A percentile compares a stretch with the other conserved stretches of the same genome.
phyloP scores from a whole-genome alignment of 2,888 invertebrate genomes.

The Idaea dimidiata region DNA sequence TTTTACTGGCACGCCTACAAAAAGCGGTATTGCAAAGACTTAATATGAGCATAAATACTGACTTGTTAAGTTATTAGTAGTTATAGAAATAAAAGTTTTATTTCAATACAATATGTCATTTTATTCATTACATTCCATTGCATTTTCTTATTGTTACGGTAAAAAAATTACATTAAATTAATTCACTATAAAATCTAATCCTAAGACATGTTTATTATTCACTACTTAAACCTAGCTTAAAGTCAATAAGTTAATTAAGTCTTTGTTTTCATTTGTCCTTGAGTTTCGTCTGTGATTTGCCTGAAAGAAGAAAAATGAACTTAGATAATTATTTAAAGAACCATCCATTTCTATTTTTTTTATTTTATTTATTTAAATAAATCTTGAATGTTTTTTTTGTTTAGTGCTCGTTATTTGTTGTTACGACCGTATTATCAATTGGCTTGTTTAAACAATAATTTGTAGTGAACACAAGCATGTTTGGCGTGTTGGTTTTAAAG shows the following conservation, averaged over 20 bases:
- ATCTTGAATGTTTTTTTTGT: too few species aligned
- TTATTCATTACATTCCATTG: conserved; percentile 37
- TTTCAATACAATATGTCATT: conserved; percentile 31
- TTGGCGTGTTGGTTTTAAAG: too few species aligned
- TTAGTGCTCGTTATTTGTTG: too few species aligned
- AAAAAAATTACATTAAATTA: conserved; percentile 60
- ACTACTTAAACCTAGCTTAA: conserved; percentile 20
- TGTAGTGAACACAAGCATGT: too few species aligned
- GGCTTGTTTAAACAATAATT: too few species aligned
- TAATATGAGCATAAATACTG: background rate
- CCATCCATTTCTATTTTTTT: background rate
- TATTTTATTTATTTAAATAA: too few species aligned
- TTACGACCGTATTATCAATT: too few species aligned
- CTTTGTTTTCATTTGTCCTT: conserved; percentile 63
- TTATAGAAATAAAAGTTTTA: background rate
- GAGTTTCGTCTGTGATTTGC: conserved; percentile 69
- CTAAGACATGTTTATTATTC: conserved; percentile 54
- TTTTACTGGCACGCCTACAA: too few species aligned
- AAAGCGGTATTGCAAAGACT: too few species aligned
- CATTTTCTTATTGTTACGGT: conserved; percentile 39
- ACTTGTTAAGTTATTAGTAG: background rate
- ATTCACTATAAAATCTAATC: conserved; percentile 30
- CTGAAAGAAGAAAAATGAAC: conserved; percentile 47
- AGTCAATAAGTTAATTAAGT: conserved; percentile 34
- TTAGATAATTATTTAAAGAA: background rate